Conservation (phyloP, 2,113 vertebrate genomes). For the Nycticorax nycticorax region DNA sequence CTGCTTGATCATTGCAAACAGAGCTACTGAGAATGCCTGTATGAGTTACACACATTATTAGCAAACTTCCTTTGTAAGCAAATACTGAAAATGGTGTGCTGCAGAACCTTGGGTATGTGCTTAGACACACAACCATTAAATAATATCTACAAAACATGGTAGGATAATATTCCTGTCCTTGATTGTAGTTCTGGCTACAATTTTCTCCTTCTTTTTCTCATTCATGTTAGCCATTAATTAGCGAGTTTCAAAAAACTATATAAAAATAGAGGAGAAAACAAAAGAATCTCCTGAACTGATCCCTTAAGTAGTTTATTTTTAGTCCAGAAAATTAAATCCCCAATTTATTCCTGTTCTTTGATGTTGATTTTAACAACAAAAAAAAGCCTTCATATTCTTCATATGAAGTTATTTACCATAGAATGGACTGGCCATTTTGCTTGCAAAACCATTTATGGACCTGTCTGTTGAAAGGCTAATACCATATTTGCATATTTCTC, state of each 20-base stretch:
- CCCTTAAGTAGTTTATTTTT: not conserved
- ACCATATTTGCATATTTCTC: not conserved
- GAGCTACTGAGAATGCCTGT: not conserved
- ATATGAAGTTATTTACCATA: not conserved
- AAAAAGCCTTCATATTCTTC: not conserved
- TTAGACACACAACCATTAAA: not conserved
- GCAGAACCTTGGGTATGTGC: not conserved
- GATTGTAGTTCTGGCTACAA: not conserved
- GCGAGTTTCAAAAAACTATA: not conserved
- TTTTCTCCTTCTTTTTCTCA: not conserved
- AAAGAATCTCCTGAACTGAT: not conserved
- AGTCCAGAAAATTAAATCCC: not conserved
- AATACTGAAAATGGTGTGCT: not conserved
- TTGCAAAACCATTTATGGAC: not conserved
- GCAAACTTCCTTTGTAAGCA: not conserved
- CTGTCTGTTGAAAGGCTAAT: not conserved
- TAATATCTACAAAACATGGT: not conserved
- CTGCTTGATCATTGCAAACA: not conserved
- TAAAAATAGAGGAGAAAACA: not conserved
- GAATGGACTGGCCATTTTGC: not conserved
- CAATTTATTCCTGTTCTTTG: not conserved
- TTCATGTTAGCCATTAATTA: not conserved
- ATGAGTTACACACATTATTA: not conserved
- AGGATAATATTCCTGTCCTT: not conserved
- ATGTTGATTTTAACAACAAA: not conserved